phyloP scores from a whole-genome alignment of 2,113 vertebrate species.

The Amphiprion percula region DNA sequence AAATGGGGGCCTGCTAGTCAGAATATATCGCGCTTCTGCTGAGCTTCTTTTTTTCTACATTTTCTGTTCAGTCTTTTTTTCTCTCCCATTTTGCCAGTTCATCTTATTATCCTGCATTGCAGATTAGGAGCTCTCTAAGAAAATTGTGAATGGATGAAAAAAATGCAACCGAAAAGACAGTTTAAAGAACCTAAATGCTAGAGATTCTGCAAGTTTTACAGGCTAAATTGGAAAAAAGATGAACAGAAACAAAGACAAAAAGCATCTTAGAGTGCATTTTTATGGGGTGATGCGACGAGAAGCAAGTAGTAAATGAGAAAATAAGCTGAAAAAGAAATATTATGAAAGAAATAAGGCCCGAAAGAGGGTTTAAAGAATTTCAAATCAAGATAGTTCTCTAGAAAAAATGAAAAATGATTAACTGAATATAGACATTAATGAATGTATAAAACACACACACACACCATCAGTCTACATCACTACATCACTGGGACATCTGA shows the following conservation, averaged over 20 bases:
- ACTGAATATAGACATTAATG: neutral
- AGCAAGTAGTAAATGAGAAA: neutral
- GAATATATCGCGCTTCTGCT: slow-evolving; percentile 36
- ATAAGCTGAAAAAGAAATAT: neutral
- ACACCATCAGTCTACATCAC: neutral
- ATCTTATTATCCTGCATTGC: neutral
- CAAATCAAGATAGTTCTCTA: no score
- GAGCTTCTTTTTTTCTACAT: neutral
- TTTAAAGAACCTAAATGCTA: neutral
- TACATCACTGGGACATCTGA: slow-evolving; percentile 4
- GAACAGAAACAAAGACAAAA: neutral
- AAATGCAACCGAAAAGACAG: neutral
- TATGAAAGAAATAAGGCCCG: neutral
- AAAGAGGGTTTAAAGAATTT: neutral
- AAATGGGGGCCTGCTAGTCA: slow-evolving; percentile 35
- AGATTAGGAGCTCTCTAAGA: slow-evolving; percentile 2
- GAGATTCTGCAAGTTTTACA: slow-evolving; percentile 3
- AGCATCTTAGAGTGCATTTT: neutral
- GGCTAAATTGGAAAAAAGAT: neutral
- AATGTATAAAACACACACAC: neutral
- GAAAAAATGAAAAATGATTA: neutral
- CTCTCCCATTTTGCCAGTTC: neutral
- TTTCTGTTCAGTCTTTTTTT: neutral
- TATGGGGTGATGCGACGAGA: neutral
- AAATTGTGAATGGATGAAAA: neutral